A percentile compares a stretch with the other conserved stretches of the same genome.
Evolutionary conservation across 2,888 invertebrate genomes (phyloP).

Genomic region (Cancer borealis): DNA sequence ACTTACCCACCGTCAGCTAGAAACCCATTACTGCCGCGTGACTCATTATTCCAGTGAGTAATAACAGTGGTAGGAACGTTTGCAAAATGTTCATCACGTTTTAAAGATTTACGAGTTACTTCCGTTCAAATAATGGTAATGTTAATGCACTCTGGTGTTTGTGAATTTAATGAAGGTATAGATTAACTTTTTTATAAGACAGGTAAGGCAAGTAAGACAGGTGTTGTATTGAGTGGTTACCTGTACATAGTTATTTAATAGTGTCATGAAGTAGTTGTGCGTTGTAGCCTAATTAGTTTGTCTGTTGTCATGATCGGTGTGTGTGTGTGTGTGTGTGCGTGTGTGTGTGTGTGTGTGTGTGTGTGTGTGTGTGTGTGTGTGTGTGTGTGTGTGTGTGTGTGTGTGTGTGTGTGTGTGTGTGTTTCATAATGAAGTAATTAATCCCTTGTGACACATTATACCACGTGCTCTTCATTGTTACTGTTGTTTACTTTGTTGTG

Average conservation of each 20-base stretch:
- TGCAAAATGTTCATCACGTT: background rate
- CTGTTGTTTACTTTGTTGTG: background rate
- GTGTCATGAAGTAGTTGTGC: background rate
- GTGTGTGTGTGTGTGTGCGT: background rate
- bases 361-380: too few species aligned
- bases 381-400: too few species aligned
- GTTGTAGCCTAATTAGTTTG: background rate
- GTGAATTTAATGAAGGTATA: background rate
- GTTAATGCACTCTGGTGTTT: background rate
- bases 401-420: too few species aligned
- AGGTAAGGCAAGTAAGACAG: background rate
- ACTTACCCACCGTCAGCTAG: too few species aligned
- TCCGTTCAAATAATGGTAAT: background rate
- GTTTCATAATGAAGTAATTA: background rate
- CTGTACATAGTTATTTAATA: background rate
- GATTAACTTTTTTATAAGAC: background rate
- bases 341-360: too few species aligned
- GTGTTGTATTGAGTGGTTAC: background rate
- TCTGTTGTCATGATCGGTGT: background rate
- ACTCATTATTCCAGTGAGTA: background rate
- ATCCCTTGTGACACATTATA: background rate
- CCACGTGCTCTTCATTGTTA: background rate
- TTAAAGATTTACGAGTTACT: background rate
- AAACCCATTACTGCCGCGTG: too few species aligned
- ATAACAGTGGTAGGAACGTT: background rate